A percentile compares a stretch with the other conserved stretches of the same genome.
phyloP scores from a whole-genome alignment of 2,797 vertebrate species.

The Danio aesculapii region DNA sequence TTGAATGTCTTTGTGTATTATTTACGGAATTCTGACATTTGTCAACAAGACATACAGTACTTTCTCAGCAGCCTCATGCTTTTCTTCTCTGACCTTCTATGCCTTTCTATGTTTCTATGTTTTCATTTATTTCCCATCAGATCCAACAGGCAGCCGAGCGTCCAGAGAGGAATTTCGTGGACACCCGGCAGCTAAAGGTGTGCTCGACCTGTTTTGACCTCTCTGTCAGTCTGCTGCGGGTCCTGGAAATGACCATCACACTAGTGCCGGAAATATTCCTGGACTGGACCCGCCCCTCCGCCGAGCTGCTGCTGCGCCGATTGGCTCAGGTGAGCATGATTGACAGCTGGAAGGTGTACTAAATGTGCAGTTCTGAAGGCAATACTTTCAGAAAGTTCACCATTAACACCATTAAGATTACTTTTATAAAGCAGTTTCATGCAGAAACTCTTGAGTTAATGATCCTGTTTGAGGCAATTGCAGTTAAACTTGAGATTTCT shows the following conservation, averaged over 20 bases:
- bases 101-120: not conserved
- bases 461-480: slow-evolving; percentile 18
- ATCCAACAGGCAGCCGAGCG: slow-evolving; percentile 98
- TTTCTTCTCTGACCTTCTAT: not conserved
- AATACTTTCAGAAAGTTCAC: not conserved
- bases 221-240: slow-evolving; percentile 94
- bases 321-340: slow-evolving; percentile 88
- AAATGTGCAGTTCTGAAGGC: not conserved
- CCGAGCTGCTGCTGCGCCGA: slow-evolving; percentile 92
- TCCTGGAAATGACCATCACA: slow-evolving; percentile 96
- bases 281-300: slow-evolving; percentile 91
- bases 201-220: slow-evolving; percentile 98
- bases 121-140: slow-evolving; percentile 68
- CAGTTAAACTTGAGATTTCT: not conserved
- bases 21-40: no score
- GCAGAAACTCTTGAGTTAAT: not conserved
- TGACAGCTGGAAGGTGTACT: not conserved
- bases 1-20: no score
- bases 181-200: slow-evolving; percentile 97
- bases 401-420: slow-evolving; percentile 1
- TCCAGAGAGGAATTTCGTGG: slow-evolving; percentile 95
- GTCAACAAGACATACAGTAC: not conserved
- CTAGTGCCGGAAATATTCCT: slow-evolving; percentile 95
- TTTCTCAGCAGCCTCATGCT: not conserved
- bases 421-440: not conserved